A percentile compares a stretch with the other conserved stretches of the same genome.
Evolutionary conservation across 2,797 vertebrate genomes (phyloP).

Genomic region (Harpagifer antarcticus): DNA sequence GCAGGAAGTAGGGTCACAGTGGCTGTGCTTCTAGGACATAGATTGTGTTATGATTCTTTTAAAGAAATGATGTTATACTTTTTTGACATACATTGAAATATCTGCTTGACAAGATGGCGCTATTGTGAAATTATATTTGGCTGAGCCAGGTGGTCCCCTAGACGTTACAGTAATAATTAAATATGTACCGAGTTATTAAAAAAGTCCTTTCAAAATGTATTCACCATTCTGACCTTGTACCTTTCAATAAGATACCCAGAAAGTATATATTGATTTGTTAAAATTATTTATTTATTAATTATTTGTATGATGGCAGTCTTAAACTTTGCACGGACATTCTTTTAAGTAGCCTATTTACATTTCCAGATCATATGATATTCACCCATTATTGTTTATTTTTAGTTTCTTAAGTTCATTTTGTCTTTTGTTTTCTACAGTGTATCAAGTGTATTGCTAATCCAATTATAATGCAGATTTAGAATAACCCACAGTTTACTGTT

Average conservation of each 20-base stretch:
- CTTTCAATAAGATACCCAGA: neutral
- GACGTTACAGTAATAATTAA: too few species aligned
- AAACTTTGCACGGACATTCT: too few species aligned
- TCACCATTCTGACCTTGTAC: too few species aligned
- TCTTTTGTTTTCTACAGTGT: too few species aligned
- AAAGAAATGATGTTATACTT: neutral
- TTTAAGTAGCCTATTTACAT: neutral
- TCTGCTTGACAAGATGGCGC: too few species aligned
- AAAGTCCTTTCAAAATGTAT: too few species aligned
- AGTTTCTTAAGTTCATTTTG: neutral
- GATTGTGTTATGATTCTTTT: slow-evolving; percentile 6
- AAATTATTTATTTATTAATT: too few species aligned
- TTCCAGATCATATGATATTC: neutral
- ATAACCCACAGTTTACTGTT: neutral
- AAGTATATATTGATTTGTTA: neutral
- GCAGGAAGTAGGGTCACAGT: neutral
- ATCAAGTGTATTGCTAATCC: neutral
- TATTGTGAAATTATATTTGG: too few species aligned
- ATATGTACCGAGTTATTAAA: too few species aligned
- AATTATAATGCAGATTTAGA: too few species aligned
- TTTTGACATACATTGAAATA: neutral
- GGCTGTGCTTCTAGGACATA: neutral
- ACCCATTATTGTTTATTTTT: too few species aligned
- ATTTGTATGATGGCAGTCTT: neutral
- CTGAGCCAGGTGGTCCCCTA: too few species aligned